phyloP scores from a whole-genome alignment of 2,113 vertebrate species.

The Pycnonotus jocosus region DNA sequence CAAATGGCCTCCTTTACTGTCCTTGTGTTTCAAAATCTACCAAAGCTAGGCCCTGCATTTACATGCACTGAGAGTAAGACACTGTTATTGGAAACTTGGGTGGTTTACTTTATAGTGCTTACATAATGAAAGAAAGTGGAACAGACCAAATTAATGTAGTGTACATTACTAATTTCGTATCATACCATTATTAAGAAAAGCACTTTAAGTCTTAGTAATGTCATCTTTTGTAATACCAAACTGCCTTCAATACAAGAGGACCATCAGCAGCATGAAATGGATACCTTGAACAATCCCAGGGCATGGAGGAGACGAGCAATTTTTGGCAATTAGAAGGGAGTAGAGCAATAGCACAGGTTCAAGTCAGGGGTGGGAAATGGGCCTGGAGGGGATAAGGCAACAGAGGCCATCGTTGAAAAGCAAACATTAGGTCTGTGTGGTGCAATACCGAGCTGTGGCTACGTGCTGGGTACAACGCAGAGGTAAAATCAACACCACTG shows the following conservation, averaged over 20 bases:
- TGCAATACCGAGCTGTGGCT: neutral
- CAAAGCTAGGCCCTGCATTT: neutral
- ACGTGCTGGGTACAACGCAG: neutral
- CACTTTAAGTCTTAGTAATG: neutral
- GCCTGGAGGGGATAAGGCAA: neutral
- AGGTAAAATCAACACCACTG: neutral
- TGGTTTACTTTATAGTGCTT: neutral
- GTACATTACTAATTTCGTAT: neutral
- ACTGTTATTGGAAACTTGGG: neutral
- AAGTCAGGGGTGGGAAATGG: neutral
- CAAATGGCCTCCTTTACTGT: neutral
- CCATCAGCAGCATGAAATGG: accelerated
- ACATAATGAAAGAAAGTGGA: neutral
- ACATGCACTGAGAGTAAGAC: neutral
- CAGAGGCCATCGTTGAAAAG: neutral
- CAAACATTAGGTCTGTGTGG: neutral
- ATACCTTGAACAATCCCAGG: neutral
- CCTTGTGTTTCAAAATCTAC: neutral
- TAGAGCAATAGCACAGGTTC: neutral
- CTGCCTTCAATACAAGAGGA: neutral
- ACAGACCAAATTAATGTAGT: neutral
- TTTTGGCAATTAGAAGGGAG: neutral
- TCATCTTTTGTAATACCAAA: neutral
- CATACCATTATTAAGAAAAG: neutral
- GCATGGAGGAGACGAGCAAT: neutral